Evolutionary conservation across 2,888 invertebrate species (phyloP).

Genomic region (Lucinisca nassula): DNA sequence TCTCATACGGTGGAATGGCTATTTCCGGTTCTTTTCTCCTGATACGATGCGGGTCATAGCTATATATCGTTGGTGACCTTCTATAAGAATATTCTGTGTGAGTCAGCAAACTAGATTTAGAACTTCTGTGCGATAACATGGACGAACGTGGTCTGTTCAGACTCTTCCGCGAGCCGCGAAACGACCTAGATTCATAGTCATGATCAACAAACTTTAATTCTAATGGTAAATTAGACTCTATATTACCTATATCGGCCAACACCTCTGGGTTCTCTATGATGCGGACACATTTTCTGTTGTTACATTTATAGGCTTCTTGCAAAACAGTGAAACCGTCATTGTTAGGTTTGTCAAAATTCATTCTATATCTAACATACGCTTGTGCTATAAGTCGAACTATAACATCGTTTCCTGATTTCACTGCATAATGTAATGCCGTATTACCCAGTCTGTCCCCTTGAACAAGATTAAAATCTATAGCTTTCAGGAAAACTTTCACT

Average conservation of each 20-base stretch:
- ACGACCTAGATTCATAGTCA: constrained; percentile 38
- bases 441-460: constrained; percentile 84
- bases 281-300: constrained; percentile 66
- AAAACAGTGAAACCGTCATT: constrained; percentile 72
- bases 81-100: constrained; percentile 53
- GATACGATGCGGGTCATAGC: constrained; percentile 33
- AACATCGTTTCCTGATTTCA: constrained; percentile 76
- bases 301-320: constrained; percentile 69
- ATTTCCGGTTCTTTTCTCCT: constrained; percentile 38
- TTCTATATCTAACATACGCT: constrained; percentile 71
- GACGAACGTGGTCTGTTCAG: constrained; percentile 60
- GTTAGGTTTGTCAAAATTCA: constrained; percentile 68
- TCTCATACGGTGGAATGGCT: constrained; percentile 71
- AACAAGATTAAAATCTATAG: constrained; percentile 85
- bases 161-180: constrained; percentile 49
- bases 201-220: constrained; percentile 51
- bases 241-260: constrained; percentile 26
- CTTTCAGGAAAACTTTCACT: constrained; percentile 80
- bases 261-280: constrained; percentile 62
- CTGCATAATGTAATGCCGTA: constrained; percentile 86
- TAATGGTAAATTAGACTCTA: constrained; percentile 66
- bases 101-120: constrained; percentile 56
- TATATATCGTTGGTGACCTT: constrained; percentile 61
- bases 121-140: constrained; percentile 57
- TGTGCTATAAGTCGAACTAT: constrained; percentile 77